Conservation (phyloP, 2,113 vertebrate species). For the Malurus alboscapulatus region DNA sequence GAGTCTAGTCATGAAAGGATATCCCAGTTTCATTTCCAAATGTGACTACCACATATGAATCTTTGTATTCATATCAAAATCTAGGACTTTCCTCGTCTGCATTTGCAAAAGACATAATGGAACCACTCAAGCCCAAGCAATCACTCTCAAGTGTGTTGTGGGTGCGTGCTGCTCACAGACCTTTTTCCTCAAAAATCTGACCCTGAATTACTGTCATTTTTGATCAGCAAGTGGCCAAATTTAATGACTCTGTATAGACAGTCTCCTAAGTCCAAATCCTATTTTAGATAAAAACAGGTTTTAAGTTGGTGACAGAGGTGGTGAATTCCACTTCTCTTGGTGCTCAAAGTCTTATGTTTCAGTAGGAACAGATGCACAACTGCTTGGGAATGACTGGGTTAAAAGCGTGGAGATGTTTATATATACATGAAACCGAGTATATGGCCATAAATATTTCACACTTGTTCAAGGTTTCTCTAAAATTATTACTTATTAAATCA, state of each 20-base stretch:
- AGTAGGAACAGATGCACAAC: not conserved
- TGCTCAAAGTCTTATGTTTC: not conserved
- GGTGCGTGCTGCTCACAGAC: not conserved
- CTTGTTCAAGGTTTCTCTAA: not conserved
- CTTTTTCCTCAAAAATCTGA: not conserved
- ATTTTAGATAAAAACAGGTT: not conserved
- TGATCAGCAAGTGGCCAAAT: not conserved
- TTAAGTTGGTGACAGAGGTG: not conserved
- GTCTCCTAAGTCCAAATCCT: not conserved
- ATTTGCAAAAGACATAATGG: not conserved
- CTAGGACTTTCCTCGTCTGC: not conserved
- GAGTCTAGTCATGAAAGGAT: not conserved
- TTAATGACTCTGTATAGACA: not conserved
- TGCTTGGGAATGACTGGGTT: not conserved
- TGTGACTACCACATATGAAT: not conserved
- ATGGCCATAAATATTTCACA: not conserved
- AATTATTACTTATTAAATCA: not conserved
- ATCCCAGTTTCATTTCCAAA: not conserved
- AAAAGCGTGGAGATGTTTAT: not conserved
- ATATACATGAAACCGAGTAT: fast-evolving
- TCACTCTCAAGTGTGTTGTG: fast-evolving
- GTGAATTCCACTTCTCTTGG: not conserved
- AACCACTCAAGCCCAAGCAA: not conserved
- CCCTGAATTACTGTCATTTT: not conserved
- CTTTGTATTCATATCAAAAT: not conserved